Conservation (phyloP, 2,113 vertebrate species). For the Sturnus vulgaris region DNA sequence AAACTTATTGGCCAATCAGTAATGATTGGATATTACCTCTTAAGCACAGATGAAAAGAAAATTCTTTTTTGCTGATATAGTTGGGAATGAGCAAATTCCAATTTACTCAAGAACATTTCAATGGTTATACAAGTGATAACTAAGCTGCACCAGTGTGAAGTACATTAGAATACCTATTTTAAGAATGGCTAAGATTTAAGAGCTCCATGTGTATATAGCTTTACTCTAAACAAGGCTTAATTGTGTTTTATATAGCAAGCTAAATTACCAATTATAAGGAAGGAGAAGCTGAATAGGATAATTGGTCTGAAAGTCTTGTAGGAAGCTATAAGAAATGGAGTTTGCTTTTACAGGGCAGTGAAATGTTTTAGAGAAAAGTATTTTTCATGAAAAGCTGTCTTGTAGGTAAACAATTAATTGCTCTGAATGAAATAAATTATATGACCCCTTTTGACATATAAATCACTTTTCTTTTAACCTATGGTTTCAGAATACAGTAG, state of each 20-base stretch:
- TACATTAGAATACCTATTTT: constrained; percentile 28
- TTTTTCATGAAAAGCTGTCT: neutral
- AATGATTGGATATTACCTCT: neutral
- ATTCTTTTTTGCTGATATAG: constrained; percentile 36
- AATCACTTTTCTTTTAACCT: neutral
- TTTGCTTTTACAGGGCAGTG: constrained; percentile 8
- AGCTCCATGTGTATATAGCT: neutral
- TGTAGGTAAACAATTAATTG: neutral
- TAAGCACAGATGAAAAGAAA: constrained; percentile 33
- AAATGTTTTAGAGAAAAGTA: neutral
- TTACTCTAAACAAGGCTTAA: constrained; percentile 20
- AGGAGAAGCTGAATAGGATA: neutral
- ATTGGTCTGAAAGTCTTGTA: constrained; percentile 19
- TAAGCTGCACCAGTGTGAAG: neutral
- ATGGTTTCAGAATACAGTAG: neutral
- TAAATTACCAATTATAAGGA: constrained; percentile 24
- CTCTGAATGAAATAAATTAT: neutral
- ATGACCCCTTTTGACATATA: neutral
- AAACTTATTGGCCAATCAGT: neutral
- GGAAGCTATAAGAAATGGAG: neutral
- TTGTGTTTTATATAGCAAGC: constrained; percentile 11
- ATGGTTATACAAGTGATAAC: constrained; percentile 33
- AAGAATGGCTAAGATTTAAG: neutral
- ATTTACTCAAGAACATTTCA: neutral
- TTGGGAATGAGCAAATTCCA: constrained; percentile 1